phyloP scores from a whole-genome alignment of 2,797 vertebrate genomes.

The Hephaestus fuliginosus region DNA sequence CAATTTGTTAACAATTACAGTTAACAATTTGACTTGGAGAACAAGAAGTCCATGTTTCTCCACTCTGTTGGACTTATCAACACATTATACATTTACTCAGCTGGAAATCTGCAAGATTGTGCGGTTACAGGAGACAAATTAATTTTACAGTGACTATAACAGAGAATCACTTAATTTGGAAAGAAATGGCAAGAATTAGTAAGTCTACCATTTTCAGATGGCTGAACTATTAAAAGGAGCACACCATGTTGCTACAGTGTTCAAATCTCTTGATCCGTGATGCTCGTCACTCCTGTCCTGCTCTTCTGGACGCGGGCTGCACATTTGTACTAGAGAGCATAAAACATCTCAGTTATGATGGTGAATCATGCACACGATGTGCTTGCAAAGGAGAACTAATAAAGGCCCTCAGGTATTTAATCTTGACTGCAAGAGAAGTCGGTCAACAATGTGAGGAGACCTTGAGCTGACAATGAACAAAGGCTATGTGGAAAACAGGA shows the following conservation, averaged over 20 bases:
- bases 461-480: background rate
- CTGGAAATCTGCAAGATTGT: background rate
- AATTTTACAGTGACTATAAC: background rate
- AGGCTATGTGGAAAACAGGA: background rate
- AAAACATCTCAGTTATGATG: background rate
- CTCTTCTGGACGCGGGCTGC: background rate
- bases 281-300: background rate
- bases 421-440: background rate
- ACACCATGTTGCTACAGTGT: background rate
- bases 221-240: background rate
- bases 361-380: background rate
- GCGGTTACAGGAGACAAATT: background rate
- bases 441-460: constrained; percentile 1
- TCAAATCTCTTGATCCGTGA: background rate
- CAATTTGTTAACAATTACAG: background rate
- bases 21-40: background rate
- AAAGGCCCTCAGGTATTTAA: background rate
- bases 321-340: background rate
- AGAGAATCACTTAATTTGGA: background rate
- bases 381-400: background rate
- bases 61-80: background rate
- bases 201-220: background rate
- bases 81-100: background rate
- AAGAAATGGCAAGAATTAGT: too few relatives aligned
- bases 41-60: background rate